Base-by-base conservation (phyloP, 2,113 vertebrate species). In the Halichoerus grypus region DNA sequence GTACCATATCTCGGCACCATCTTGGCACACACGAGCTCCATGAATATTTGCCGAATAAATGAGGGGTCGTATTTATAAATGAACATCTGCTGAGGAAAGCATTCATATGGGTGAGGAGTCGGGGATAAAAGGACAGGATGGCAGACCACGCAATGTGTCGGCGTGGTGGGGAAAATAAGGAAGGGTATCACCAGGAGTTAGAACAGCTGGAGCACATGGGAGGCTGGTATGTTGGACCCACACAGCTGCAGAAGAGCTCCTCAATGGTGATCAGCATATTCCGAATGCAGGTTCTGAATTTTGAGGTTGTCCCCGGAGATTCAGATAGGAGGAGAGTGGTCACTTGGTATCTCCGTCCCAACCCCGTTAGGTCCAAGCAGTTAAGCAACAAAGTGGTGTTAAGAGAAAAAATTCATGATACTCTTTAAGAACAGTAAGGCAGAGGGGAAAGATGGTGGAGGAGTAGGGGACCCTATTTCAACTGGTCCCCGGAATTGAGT, bases 21-120 rank as follows among this genome's bases (percentile, higher is more conserved):
- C 49, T 24, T 14, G 55, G 67, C 80, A 26, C 57, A 36, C 24
- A 6, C 0, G 2, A 63, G 24, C 46, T 26, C 33, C 51, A 2
- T 1, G 65, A 39, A 22, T 9, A 42, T 3, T 31, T 33, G 19
- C 49, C 33, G 80, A 90, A 42, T 84, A 53, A 51, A 55, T 0
- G 0, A 26, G 42, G 39, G 21, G 49, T 39, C 14, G 0, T 18
- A 67, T 19, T 86, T 31, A 57, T 19, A 74, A 36, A n/a, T 0
- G 36, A 53, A 11, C 57, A 39, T 5, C 31, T 81, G 24, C 42
- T 14, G 1, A 18, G 51, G 1, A 19, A 33, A 69, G 67, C 2
- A 1, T 9, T 0, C 4, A 0, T 3, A n/a, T 1, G 18, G 46
- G 19, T 4, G n/a, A 11, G 61, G 11, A 7, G 39, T 6, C 1